Base-by-base conservation (phyloP, 1,140 invertebrate genomes). In the Centruroides vittatus region DNA sequence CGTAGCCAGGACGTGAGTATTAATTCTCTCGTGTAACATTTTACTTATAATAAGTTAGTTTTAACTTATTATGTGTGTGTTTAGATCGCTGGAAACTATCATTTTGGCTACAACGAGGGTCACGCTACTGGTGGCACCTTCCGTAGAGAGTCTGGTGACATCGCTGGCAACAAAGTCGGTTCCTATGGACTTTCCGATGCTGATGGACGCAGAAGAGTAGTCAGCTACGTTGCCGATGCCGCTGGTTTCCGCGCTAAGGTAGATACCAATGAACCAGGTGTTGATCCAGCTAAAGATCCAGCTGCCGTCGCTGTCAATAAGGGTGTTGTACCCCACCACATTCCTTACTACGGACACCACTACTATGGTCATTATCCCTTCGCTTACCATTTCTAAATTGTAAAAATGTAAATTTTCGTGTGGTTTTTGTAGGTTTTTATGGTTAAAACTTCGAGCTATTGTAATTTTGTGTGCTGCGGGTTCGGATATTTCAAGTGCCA, bases 221-320 rank as follows among this genome's bases (percentile, higher is more conserved):
- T 71, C 36, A 70, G 70, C 66, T 71, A 72, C 55, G 62, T 71
- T 35, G 70, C 70, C 35, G 70, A 71, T 61, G 65, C 60, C 35
- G 64, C 55, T 47, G 70, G 70, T 36, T 71, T 69, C 65, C 65
- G 70, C 7, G 70, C 68, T 47, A 51, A 57, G 23, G 55, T 69
- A 46, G 48, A 61, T 12, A 61, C 64, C 47, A 67, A 68, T 46
- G 66, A 68, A 36, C 66, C 66, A 13, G 67, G 67, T 50, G 60
- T 64, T 10, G 67, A 61, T 2, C 60, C 64, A 11, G 35, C 64
- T 7, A 58, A 67, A 49, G 63, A 65, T 49, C 66, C 68, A 10
- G 68, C 68, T 46, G 49, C 66, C 10, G 36, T 57, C n/a, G 13
- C 52, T n/a, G 63, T 68, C 49, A 67, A 63, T 63, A 62, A 62